Conservation (phyloP, 92 coral and sea anemone genomes). For the Porites divaricata region DNA sequence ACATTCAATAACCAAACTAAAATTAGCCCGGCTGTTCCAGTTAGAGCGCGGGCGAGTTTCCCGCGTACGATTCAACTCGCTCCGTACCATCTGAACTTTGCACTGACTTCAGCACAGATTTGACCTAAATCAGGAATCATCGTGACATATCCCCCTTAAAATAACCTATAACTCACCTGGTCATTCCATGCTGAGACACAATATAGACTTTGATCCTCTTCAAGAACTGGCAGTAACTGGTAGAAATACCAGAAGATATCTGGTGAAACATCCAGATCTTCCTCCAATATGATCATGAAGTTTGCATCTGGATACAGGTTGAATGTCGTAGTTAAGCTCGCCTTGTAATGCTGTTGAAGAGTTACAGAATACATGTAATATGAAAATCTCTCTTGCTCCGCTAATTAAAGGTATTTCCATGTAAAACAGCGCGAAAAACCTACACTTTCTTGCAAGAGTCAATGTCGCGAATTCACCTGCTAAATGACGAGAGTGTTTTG, state of each 20-base stretch:
- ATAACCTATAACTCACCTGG: slow-evolving; percentile 61
- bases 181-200: slow-evolving; percentile 99
- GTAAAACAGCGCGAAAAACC: no score
- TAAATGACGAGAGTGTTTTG: no score
- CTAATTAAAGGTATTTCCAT: no score
- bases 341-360: slow-evolving; percentile 90
- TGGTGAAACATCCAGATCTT: slow-evolving; percentile 91
- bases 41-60: no score
- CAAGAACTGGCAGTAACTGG: slow-evolving; percentile 87
- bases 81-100: no score
- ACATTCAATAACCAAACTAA: no score
- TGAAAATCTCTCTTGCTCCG: not conserved
- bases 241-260: slow-evolving; percentile 94
- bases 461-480: no score
- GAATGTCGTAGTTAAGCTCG: slow-evolving; percentile 93
- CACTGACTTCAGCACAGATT: no score
- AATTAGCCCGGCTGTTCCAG: no score
- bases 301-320: slow-evolving; percentile 90
- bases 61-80: no score
- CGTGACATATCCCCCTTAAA: not conserved
- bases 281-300: slow-evolving; percentile 91
- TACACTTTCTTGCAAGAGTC: no score
- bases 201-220: slow-evolving; percentile 89
- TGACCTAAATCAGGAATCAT: not conserved
- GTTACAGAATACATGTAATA: not conserved